A percentile compares a stretch with the other conserved stretches of the same genome.
These are phyloP conservation scores for Chymomyza caudatula DNA, from an alignment of 2,888 invertebrate genomes.

Conservation along the genomic window DNA sequence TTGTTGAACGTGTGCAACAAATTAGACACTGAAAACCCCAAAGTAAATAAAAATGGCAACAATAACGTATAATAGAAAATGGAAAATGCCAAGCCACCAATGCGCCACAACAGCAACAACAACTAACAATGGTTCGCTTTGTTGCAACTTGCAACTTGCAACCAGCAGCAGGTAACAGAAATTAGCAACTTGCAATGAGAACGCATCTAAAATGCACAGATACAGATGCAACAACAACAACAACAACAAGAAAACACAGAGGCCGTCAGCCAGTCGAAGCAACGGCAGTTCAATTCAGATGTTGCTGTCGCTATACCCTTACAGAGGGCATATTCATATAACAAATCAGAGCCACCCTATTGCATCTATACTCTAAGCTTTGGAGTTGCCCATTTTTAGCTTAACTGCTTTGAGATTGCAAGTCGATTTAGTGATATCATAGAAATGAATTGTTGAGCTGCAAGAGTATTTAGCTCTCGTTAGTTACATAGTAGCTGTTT, in stretches of 20 bases:
- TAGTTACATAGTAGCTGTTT: not conserved
- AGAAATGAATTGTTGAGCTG: too few species aligned
- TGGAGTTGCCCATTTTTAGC: too few species aligned
- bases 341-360: too few species aligned
- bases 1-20: conserved; percentile 45
- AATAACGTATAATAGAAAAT: conserved; percentile 29
- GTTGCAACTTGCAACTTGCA: not conserved
- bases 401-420: too few species aligned
- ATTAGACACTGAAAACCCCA: conserved; percentile 56
- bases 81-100: conserved; percentile 28
- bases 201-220: conserved; percentile 38
- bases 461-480: not conserved
- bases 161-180: conserved; percentile 11
- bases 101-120: conserved; percentile 13
- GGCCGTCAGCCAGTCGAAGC: not conserved
- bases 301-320: not conserved
- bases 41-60: conserved; percentile 45
- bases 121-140: conserved; percentile 7
- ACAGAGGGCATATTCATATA: not conserved
- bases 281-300: not conserved
- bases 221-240: conserved; percentile 14
- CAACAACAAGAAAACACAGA: conserved; percentile 13
- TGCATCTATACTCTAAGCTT: too few species aligned
- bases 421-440: too few species aligned
- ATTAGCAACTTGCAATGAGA: conserved; percentile 59